phyloP scores from a whole-genome alignment of 2,113 vertebrate species.

The Syngnathus scovelli region DNA sequence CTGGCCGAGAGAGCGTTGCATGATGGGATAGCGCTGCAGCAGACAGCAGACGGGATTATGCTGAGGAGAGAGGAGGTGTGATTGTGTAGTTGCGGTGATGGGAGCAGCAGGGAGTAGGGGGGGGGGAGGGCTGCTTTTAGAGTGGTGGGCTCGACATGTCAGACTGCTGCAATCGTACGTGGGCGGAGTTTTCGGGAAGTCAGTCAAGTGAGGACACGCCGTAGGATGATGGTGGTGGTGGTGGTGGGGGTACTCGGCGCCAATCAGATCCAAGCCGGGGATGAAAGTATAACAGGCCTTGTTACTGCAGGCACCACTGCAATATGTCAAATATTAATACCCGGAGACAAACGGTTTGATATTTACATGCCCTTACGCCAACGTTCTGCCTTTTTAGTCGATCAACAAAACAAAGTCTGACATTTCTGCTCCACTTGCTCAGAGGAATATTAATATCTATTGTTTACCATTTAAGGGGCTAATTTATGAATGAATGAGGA shows the following conservation, averaged over 20 bases:
- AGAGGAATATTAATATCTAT: constrained; percentile 31
- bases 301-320: constrained; percentile 29
- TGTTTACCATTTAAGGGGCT: not conserved
- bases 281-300: constrained; percentile 23
- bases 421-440: constrained; percentile 58
- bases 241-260: constrained; percentile 29
- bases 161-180: constrained; percentile 62
- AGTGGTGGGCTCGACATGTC: constrained; percentile 40
- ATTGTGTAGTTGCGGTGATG: constrained; percentile 56
- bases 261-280: constrained; percentile 23
- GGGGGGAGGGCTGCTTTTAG: constrained; percentile 3
- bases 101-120: constrained; percentile 9
- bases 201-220: constrained; percentile 42
- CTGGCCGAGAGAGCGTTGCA: constrained; percentile 7
- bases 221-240: constrained; percentile 44
- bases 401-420: constrained; percentile 21
- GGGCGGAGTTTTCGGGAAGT: constrained; percentile 49
- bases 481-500: no score
- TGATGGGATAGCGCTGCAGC: constrained; percentile 22
- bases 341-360: constrained; percentile 27
- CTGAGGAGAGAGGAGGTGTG: constrained; percentile 33
- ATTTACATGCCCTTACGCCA: constrained; percentile 28
- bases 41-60: constrained; percentile 42
- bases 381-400: constrained; percentile 16
- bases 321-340: constrained; percentile 41